Base-by-base conservation (phyloP, 1,140 invertebrate species). In the Metaphire vulgaris region DNA sequence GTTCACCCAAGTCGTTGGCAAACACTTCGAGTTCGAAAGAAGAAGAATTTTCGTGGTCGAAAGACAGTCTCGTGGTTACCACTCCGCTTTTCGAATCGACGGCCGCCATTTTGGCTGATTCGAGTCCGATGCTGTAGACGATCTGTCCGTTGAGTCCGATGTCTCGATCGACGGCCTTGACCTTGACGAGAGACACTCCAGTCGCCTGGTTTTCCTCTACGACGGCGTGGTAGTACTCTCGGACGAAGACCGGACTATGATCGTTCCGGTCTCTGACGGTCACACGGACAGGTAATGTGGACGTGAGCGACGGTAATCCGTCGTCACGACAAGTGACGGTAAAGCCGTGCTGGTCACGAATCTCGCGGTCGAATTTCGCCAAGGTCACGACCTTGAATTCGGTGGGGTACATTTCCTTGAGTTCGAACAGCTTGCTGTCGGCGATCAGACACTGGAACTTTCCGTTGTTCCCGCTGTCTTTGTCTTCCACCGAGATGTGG, bases 391-490 rank as follows among this genome's bases (percentile, higher is more conserved):
- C 30, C 34, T 76, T 69, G 74, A 67, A 76, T 31, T 76, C 74
- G 29, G 74, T 76, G 21, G 33, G 64, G 30, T 74, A 74, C 74
- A 74, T 74, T 32, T 74, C 56, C 2, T 26, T 21, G 2, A 66
- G 66, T 26, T 31, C 33, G 56, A 74, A 67, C 30, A 30, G 31
- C 41, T 56, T 73, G 41, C 72, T 73, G 56, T 75, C 41, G 64
- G 29, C 31, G n/a, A 78, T 29, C 28, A 66, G 70, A 41, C 77
- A 78, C 28, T 74, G 41, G 33, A 78, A 74, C 80, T 94, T 91
- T 1, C 94, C 93, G 84, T 96, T 97, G 0, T 90, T 84, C 0
- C 93, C 94, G 83, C 95, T 92, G 85, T 97, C 95, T 79, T 90
- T 89, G 83, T 97, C 95, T 16, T 92, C 89, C 0, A 97, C 92